Evolutionary conservation across 2,888 invertebrate species (phyloP).

Genomic region (Melinopterus prodromus): DNA sequence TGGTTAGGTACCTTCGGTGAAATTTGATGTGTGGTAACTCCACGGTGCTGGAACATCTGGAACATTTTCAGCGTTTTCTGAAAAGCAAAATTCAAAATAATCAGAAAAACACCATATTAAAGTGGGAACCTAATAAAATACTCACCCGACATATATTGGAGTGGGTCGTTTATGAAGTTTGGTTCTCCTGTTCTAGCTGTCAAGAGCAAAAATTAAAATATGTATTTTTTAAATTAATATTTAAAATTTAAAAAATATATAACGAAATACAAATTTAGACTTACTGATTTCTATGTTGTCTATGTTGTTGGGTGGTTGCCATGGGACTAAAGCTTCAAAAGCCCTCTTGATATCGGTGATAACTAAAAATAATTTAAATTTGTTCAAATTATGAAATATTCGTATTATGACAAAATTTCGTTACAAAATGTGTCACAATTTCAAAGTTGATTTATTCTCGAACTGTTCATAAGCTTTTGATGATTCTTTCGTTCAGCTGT

Average conservation of each 20-base stretch:
- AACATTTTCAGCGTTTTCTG: neutral
- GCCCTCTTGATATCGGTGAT: too few relatives aligned
- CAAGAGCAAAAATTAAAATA: neutral
- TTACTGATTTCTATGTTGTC: too few relatives aligned
- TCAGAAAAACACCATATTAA: neutral
- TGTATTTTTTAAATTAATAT: neutral
- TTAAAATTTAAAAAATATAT: neutral
- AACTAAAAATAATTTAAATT: too few relatives aligned
- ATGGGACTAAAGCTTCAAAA: too few relatives aligned
- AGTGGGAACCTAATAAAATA: neutral
- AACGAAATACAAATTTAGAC: too few relatives aligned
- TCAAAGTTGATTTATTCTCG: too few relatives aligned
- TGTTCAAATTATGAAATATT: too few relatives aligned
- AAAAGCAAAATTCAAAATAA: neutral
- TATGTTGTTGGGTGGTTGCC: too few relatives aligned
- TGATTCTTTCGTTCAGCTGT: too few relatives aligned
- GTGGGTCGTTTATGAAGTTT: neutral
- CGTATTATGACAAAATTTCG: too few relatives aligned
- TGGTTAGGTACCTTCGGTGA: neutral
- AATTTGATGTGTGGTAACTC: neutral
- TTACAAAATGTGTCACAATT: too few relatives aligned
- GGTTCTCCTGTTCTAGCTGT: neutral
- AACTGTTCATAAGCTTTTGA: too few relatives aligned
- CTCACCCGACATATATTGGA: neutral
- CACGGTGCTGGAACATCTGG: neutral